These are phyloP conservation scores for Hylaeus volcanicus DNA, from an alignment of 1,140 invertebrate species.

Conservation along the genomic window DNA sequence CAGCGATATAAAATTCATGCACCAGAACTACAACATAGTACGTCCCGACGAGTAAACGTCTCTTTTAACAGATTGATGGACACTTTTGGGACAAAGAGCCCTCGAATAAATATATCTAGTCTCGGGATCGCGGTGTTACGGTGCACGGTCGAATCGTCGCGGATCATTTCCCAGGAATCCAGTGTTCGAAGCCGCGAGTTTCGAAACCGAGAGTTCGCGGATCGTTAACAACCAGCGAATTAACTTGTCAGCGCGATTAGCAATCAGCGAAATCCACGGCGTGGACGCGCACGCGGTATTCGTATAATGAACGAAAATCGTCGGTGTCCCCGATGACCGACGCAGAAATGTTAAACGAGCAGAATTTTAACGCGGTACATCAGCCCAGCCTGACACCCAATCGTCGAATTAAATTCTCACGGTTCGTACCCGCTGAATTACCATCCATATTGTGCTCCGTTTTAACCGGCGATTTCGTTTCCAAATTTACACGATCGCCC, in stretches of 20 bases:
- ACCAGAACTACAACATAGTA: too few relatives aligned
- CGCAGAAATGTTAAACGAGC: not conserved
- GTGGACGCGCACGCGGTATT: not conserved
- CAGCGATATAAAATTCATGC: too few relatives aligned
- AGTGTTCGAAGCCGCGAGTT: not conserved
- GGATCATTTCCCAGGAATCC: too few relatives aligned
- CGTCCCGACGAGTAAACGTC: too few relatives aligned
- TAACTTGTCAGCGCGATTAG: conserved; percentile 7
- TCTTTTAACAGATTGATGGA: too few relatives aligned
- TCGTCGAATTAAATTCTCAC: conserved; percentile 1
- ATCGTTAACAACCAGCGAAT: not conserved
- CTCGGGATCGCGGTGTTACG: too few relatives aligned
- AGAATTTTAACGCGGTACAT: not conserved
- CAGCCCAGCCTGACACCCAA: not conserved
- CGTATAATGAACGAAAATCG: not conserved
- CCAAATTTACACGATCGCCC: too few relatives aligned
- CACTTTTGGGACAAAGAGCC: too few relatives aligned
- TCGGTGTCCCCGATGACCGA: too few relatives aligned
- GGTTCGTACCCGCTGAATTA: not conserved
- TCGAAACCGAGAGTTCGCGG: not conserved
- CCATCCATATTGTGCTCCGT: not conserved
- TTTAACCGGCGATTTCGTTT: too few relatives aligned
- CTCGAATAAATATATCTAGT: too few relatives aligned
- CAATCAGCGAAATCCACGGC: not conserved
- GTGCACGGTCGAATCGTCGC: too few relatives aligned